Base-by-base conservation (phyloP, 1,140 invertebrate genomes). In the Drosophila asahinai region DNA sequence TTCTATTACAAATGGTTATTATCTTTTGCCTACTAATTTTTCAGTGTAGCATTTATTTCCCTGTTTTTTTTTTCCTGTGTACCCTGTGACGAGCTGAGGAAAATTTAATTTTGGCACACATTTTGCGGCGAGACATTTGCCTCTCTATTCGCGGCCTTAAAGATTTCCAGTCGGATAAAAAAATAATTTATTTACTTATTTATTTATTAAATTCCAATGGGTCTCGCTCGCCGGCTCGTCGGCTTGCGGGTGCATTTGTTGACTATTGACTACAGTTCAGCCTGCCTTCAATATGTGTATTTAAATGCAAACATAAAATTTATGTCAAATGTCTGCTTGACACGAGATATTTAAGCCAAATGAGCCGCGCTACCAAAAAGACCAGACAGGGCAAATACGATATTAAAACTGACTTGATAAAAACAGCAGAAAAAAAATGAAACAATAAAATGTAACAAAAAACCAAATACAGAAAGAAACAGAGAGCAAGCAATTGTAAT, bases 281-380 rank as follows among this genome's bases (percentile, higher is more conserved):
- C 19, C 45, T 43, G 47, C 60, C 52, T 49, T 38, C 52, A 76
- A 54, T 57, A 77, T 59, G 45, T 81, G 72, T 91, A 91, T 91
- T 91, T 90, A 91, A 91, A 91, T 86, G 89, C 90, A 91, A 91
- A 91, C 89, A 91, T 90, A 78, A 90, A 91, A 91, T 92, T 92
- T 81, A 90, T 92, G 90, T 91, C 90, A 92, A 92, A 92, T 92
- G 90, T 90, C 82, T 84, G 80, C 73, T 91, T 92, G 90, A 81
- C 90, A 92, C 86, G 90, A 90, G 89, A 92, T 90, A 90, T 92
- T 91, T 90, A 89, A 89, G 84, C 73, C 83, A 86, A 87, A 86
- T 87, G 83, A 77, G 70, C 68, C 82, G 33, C 54, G 54, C 68
- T 17, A 36, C 48, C 64, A 65, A 43, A 40, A 60, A 33, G 55